Percentiles rank a stretch among this genome's conserved stretches.
Conservation (phyloP, 2,888 invertebrate genomes). For the Scrobipalpa costella region DNA sequence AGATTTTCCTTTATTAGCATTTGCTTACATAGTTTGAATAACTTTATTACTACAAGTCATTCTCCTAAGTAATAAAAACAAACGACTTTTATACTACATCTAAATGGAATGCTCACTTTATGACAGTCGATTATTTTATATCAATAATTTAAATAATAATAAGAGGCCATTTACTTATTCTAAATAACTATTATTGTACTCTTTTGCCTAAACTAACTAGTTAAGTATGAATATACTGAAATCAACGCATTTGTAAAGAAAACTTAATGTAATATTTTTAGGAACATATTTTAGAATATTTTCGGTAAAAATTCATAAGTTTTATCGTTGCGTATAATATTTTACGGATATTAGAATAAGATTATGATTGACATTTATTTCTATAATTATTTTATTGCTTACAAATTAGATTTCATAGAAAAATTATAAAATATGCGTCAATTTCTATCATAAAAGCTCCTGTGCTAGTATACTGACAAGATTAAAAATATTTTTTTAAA, state of each 20-base stretch:
- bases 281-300: not conserved
- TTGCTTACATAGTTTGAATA: not conserved
- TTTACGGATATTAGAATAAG: too few species aligned
- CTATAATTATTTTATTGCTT: too few species aligned
- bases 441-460: too few species aligned
- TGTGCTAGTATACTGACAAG: too few species aligned
- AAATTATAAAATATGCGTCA: too few species aligned
- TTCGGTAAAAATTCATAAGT: not conserved
- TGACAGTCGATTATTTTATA: not conserved
- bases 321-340: not conserved
- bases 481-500: too few species aligned
- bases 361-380: too few species aligned
- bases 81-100: not conserved
- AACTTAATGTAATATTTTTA: not conserved
- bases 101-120: not conserved
- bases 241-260: slow-evolving; percentile 2
- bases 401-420: too few species aligned
- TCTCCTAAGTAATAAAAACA: not conserved
- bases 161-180: not conserved
- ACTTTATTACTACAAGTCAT: not conserved
- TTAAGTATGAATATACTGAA: not conserved
- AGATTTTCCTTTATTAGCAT: not conserved
- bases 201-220: not conserved
- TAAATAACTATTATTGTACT: slow-evolving; percentile 1
- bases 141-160: not conserved